Conservation (phyloP, 1,140 invertebrate genomes). For the Dufourea novaeangliae region DNA sequence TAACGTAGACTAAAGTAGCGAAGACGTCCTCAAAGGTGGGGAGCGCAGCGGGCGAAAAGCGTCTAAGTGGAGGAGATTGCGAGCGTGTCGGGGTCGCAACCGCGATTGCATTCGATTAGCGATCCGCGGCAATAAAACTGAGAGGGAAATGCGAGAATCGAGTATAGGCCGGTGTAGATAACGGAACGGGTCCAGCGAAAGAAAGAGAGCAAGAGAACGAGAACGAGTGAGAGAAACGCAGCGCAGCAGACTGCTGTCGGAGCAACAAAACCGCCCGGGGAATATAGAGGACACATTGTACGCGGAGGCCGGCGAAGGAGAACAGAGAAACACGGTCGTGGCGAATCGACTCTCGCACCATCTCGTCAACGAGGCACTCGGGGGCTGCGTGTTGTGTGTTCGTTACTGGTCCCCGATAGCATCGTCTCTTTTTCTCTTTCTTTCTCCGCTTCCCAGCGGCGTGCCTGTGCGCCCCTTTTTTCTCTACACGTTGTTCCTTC, state of each 20-base stretch:
- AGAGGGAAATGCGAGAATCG: constrained; percentile 27
- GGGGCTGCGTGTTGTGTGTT: constrained; percentile 61
- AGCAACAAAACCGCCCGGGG: constrained; percentile 57
- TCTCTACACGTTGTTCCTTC: constrained; percentile 49
- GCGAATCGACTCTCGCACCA: constrained; percentile 67
- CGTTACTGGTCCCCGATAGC: constrained; percentile 69
- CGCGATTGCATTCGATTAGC: constrained; percentile 17
- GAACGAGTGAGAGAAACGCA: not conserved
- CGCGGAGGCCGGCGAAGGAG: constrained; percentile 35
- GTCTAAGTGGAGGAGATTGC: constrained; percentile 4
- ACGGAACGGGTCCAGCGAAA: not conserved
- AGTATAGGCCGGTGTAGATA: constrained; percentile 11
- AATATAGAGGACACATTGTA: constrained; percentile 77
- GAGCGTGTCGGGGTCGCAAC: constrained; percentile 43
- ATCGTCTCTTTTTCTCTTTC: constrained; percentile 67
- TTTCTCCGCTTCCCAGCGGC: constrained; percentile 36
- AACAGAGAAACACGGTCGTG: constrained; percentile 58
- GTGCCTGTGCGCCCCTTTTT: constrained; percentile 63
- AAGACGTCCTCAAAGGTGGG: too few species aligned
- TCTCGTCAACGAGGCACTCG: constrained; percentile 64
- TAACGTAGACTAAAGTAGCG: not conserved
- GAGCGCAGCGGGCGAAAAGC: constrained; percentile 16
- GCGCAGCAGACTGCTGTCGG: constrained; percentile 2
- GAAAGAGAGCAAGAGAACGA: not conserved
- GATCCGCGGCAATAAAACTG: not conserved